Evolutionary conservation across 2,797 vertebrate species (phyloP).

Genomic region (Neosilurus mollespiculum): DNA sequence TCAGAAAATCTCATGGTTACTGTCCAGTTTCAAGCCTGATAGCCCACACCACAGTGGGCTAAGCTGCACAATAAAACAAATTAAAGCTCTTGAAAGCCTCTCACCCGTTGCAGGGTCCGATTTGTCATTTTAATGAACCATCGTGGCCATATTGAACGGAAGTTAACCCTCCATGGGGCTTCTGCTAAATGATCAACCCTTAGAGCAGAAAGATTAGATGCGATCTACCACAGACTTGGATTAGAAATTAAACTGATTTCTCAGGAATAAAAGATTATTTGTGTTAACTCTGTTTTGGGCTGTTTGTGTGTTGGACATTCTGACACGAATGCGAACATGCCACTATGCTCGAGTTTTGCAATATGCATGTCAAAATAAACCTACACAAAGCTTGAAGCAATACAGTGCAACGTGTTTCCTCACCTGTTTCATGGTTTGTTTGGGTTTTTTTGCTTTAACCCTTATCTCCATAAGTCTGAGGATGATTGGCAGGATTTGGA

Average conservation of each 20-base stretch:
- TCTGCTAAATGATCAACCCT: not conserved
- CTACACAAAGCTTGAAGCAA: not conserved
- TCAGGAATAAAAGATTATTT: not conserved
- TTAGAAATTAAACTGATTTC: not conserved
- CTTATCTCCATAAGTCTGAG: slow-evolving; percentile 45
- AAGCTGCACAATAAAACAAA: slow-evolving; percentile 62
- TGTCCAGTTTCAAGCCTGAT: slow-evolving; percentile 69
- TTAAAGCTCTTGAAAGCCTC: slow-evolving; percentile 27
- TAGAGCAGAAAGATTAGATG: not conserved
- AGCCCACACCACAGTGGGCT: slow-evolving; percentile 64
- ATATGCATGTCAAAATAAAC: slow-evolving; percentile 14
- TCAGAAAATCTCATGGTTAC: slow-evolving; percentile 50
- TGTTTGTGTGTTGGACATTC: not conserved
- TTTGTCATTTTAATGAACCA: slow-evolving; percentile 55
- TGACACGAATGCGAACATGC: not conserved
- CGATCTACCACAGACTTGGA: not conserved
- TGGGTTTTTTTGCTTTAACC: slow-evolving; percentile 38
- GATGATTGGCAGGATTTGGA: slow-evolving; percentile 31
- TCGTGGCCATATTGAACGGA: slow-evolving; percentile 24
- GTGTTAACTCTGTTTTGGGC: not conserved
- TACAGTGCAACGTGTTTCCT: slow-evolving; percentile 33
- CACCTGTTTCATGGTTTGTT: slow-evolving; percentile 15
- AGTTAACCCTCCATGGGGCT: slow-evolving; percentile 16
- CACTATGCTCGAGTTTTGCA: not conserved
- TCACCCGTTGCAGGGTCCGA: slow-evolving; percentile 21